These are phyloP conservation scores for Taphrorychus bicolor DNA, from an alignment of 2,888 invertebrate species.

Conservation along the genomic window DNA sequence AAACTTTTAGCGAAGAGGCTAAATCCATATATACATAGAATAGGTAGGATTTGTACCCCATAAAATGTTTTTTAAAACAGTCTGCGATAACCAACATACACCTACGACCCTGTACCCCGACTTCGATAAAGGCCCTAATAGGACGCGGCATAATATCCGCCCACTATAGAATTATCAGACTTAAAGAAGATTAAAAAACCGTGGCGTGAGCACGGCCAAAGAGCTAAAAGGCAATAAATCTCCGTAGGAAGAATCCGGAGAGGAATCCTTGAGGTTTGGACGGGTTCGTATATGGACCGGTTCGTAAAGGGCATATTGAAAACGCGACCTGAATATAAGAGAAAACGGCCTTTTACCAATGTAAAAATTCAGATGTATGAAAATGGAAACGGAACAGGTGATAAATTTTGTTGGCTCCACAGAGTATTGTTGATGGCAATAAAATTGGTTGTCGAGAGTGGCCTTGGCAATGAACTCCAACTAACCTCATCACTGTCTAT, in stretches of 20 bases:
- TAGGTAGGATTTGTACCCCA: no score
- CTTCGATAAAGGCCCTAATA: conserved; percentile 13
- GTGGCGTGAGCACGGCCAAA: conserved; percentile 8
- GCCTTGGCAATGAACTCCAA: background rate
- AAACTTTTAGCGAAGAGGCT: no score
- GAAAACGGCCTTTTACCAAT: background rate
- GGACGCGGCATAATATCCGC: conserved; percentile 23
- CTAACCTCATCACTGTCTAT: background rate
- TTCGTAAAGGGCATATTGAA: conserved; percentile 1
- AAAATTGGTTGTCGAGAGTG: background rate
- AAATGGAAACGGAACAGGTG: no score
- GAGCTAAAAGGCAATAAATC: conserved; percentile 20
- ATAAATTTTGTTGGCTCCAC: no score
- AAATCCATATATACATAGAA: no score
- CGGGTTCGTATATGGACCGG: conserved; percentile 11
- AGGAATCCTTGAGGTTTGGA: conserved; percentile 2
- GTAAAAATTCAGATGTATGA: no score
- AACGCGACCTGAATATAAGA: background rate
- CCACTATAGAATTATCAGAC: conserved; percentile 21
- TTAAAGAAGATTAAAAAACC: conserved; percentile 20
- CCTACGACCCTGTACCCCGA: background rate
- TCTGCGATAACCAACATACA: background rate
- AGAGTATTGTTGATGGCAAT: no score
- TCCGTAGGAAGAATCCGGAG: conserved; percentile 6
- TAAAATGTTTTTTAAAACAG: no score